These are phyloP conservation scores for Brachionus plicatilis DNA, from an alignment of 1,140 invertebrate genomes.

Conservation along the genomic window DNA sequence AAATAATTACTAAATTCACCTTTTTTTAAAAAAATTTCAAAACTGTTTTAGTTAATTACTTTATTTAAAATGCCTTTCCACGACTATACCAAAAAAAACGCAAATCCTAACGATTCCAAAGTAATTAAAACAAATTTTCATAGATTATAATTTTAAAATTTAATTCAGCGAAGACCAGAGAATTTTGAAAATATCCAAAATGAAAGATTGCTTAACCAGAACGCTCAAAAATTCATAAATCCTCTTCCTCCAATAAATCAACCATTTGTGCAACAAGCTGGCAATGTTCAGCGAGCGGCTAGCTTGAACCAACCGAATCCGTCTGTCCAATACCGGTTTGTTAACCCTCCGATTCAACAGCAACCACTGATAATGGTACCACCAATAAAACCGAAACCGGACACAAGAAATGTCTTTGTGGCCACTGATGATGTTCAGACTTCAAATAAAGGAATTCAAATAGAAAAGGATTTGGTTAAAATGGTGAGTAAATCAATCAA, in stretches of 20 bases:
- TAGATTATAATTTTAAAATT: neutral
- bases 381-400: neutral
- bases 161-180: neutral
- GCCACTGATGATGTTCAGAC: neutral
- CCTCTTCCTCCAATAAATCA: neutral
- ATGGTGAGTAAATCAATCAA: neutral
- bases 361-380: neutral
- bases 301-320: neutral
- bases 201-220: neutral
- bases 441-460: slow-evolving; percentile 5
- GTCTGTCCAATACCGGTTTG: neutral
- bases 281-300: neutral
- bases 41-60: neutral
- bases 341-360: neutral
- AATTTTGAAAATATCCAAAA: neutral
- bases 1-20: neutral
- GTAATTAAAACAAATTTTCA: neutral
- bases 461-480: slow-evolving; percentile 3
- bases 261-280: neutral
- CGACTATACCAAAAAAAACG: slow-evolving; percentile 13
- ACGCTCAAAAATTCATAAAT: neutral
- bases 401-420: neutral
- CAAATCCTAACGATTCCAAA: neutral
- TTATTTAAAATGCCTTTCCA: neutral
- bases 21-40: neutral